phyloP scores from a whole-genome alignment of 2,888 invertebrate species.

The Melitaea athalia region DNA sequence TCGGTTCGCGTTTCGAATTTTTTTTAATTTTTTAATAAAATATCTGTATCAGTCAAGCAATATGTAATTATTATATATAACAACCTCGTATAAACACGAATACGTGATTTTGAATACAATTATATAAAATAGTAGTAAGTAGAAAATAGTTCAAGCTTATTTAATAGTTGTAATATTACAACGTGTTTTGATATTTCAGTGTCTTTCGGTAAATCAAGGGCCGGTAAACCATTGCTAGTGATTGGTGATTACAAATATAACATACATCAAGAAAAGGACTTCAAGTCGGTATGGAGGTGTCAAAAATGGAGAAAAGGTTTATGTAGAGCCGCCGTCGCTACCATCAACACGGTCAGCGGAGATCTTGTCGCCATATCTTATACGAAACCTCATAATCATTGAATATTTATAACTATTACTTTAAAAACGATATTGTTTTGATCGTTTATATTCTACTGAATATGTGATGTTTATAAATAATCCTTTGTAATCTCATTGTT shows the following conservation, averaged over 20 bases:
- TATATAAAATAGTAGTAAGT: too few relatives aligned
- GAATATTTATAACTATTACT: background rate
- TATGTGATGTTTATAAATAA: too few relatives aligned
- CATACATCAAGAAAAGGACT: constrained; percentile 45
- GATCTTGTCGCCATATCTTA: constrained; percentile 23
- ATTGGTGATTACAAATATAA: constrained; percentile 48
- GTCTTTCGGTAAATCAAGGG: constrained; percentile 35
- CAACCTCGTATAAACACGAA: too few relatives aligned
- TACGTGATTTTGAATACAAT: background rate
- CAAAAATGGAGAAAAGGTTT: constrained; percentile 43
- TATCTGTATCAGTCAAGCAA: too few relatives aligned
- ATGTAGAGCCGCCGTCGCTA: constrained; percentile 34
- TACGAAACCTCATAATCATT: constrained; percentile 27
- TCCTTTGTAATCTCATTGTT: too few relatives aligned
- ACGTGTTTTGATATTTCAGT: constrained; percentile 19
- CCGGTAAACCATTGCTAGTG: constrained; percentile 42
- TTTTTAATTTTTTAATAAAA: too few relatives aligned
- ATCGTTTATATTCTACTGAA: background rate
- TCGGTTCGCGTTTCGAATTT: too few relatives aligned
- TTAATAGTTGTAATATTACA: background rate
- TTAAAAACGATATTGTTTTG: background rate
- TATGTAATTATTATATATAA: too few relatives aligned
- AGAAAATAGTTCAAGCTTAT: too few relatives aligned
- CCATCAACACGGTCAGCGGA: constrained; percentile 23
- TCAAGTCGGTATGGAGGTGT: constrained; percentile 52